Conservation (phyloP, 1,140 invertebrate species). For the Leptopilina clavipes region DNA sequence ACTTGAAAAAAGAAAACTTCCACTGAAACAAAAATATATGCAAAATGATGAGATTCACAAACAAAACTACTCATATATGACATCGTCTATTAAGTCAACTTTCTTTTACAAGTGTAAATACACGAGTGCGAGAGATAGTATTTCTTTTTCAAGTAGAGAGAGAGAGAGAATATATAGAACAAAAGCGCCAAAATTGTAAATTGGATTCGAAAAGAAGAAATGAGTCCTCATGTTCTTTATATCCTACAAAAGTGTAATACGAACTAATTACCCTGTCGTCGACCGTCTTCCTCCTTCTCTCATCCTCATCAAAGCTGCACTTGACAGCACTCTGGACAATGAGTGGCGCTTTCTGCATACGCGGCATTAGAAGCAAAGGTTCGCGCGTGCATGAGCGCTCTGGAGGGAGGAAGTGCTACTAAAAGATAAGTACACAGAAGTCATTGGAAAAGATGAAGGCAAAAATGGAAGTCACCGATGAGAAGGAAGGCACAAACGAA, state of each 20-base stretch:
- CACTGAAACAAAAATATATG: too few relatives aligned
- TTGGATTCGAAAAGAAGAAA: constrained; percentile 53
- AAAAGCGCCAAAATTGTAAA: constrained; percentile 53
- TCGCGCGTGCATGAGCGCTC: constrained; percentile 26
- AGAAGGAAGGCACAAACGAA: constrained; percentile 38
- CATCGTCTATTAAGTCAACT: too few relatives aligned
- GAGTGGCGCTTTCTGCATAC: constrained; percentile 67
- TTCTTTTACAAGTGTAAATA: too few relatives aligned
- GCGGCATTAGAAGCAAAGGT: constrained; percentile 58
- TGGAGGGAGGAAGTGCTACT: constrained; percentile 23
- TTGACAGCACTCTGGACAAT: constrained; percentile 61
- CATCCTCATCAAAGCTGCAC: constrained; percentile 59
- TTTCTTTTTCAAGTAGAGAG: too few relatives aligned
- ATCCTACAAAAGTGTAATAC: constrained; percentile 63
- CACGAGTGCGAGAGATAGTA: too few relatives aligned
- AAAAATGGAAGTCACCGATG: constrained; percentile 18
- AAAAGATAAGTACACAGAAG: constrained; percentile 22
- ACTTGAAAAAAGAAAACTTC: too few relatives aligned
- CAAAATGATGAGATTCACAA: too few relatives aligned
- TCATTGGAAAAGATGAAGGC: constrained; percentile 24
- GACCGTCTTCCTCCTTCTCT: constrained; percentile 2
- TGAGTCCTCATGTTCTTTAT: constrained; percentile 31
- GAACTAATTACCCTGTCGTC: constrained; percentile 66
- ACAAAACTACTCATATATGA: too few relatives aligned
- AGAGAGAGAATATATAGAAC: too few relatives aligned